Evolutionary conservation across 2,113 vertebrate genomes (phyloP).

Genomic region (Brachyhypopomus occidentalis): DNA sequence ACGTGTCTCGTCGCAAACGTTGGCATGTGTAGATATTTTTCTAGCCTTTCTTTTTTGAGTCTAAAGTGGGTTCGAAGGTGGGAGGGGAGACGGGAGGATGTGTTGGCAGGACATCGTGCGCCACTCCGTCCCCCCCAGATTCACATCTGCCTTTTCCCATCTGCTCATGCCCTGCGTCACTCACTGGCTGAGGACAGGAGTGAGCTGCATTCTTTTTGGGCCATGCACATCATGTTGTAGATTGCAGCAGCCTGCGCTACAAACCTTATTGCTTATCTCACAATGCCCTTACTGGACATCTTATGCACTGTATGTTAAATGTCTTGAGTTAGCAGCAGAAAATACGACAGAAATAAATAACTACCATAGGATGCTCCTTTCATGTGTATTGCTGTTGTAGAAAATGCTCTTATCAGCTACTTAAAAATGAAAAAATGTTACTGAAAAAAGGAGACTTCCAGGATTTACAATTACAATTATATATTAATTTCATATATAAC

Average conservation of each 20-base stretch:
- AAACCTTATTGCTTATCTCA: not conserved
- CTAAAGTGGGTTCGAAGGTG: constrained; percentile 54
- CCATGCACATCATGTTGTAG: not conserved
- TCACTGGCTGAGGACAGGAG: not conserved
- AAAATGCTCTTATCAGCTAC: not conserved
- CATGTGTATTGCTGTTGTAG: not conserved
- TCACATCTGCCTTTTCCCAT: constrained; percentile 42
- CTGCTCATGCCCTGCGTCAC: not conserved
- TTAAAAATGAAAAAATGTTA: not conserved
- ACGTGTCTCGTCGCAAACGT: constrained; percentile 57
- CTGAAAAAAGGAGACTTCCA: not conserved
- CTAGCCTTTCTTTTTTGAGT: constrained; percentile 43
- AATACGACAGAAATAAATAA: not conserved
- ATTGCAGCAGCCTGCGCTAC: not conserved
- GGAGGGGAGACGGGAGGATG: constrained; percentile 51
- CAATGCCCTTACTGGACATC: not conserved
- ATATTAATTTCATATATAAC: not conserved
- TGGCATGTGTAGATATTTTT: constrained; percentile 57
- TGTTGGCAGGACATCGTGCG: constrained; percentile 46
- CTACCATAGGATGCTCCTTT: not conserved
- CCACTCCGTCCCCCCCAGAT: constrained; percentile 39
- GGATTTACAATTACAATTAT: not conserved
- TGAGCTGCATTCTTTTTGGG: not conserved
- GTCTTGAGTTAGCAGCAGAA: not conserved
- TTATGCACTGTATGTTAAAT: not conserved